Conservation (phyloP, 2,797 vertebrate genomes). For the Caiman crocodilus region DNA sequence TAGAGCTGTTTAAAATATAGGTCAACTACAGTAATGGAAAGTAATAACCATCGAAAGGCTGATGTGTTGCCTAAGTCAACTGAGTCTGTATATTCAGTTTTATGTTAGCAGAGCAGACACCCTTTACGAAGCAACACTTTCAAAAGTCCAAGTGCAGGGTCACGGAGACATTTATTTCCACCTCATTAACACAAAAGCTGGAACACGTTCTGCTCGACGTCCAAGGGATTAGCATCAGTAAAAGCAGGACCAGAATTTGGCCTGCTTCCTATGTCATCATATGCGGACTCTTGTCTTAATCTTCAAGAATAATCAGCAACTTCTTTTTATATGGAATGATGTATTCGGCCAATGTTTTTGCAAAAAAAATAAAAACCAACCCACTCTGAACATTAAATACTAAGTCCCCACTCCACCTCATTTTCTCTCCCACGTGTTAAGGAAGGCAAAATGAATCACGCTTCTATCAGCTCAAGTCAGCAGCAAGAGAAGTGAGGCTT, state of each 20-base stretch:
- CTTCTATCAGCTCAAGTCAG: accelerated
- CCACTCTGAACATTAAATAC: accelerated
- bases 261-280: background rate
- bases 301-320: background rate
- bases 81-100: background rate
- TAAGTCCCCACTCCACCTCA: background rate
- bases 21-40: background rate
- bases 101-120: background rate
- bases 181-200: background rate
- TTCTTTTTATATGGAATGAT: background rate
- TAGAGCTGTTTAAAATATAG: background rate
- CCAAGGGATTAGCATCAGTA: background rate
- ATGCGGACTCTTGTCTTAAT: background rate
- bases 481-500: background rate
- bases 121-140: background rate
- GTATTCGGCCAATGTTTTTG: accelerated
- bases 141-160: background rate
- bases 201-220: background rate
- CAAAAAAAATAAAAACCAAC: background rate
- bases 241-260: background rate
- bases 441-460: background rate
- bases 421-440: background rate
- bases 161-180: background rate
- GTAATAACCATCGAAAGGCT: background rate
- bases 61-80: background rate